A percentile compares a stretch with the other conserved stretches of the same genome.
These are phyloP conservation scores for Catalaphyllia jardinei DNA, from an alignment of 64 coral and sea anemone genomes.

Conservation along the genomic window DNA sequence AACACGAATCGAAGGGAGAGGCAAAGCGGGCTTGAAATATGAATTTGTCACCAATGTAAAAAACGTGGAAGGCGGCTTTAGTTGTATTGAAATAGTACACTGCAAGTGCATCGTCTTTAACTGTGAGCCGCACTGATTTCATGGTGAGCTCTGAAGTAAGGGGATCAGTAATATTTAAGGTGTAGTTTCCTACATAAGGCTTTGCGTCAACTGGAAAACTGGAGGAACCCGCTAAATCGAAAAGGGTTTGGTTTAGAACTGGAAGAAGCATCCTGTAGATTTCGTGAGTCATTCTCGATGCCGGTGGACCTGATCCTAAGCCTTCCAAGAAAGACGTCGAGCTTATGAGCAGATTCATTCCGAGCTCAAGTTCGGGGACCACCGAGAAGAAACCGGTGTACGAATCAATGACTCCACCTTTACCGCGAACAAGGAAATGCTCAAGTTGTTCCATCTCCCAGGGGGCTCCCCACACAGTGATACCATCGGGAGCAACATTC, in stretches of 20 bases:
- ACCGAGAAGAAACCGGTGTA: neutral
- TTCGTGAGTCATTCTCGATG: neutral
- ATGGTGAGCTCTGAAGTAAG: neutral
- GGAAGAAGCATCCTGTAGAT: constrained; percentile 51
- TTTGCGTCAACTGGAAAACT: constrained; percentile 11
- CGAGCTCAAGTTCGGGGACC: constrained; percentile 48
- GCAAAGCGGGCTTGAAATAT: constrained; percentile 18
- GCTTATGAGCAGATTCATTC: constrained; percentile 49
- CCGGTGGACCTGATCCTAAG: neutral
- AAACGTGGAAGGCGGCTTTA: neutral
- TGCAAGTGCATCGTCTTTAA: neutral
- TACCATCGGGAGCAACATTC: constrained; percentile 47
- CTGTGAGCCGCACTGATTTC: neutral
- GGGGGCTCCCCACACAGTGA: constrained; percentile 37
- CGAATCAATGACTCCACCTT: constrained; percentile 47
- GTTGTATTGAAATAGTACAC: neutral
- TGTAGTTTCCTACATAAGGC: constrained; percentile 48
- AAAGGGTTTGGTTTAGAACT: constrained; percentile 42
- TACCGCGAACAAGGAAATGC: constrained; percentile 47
- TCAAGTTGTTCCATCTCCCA: constrained; percentile 58
- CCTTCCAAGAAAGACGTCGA: neutral
- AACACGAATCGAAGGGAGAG: neutral
- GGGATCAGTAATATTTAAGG: neutral
- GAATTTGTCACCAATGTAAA: neutral
- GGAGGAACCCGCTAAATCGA: neutral